Evolutionary conservation across 1,140 invertebrate genomes (phyloP), one percentile per base, ranked within the genome.

Genomic region (Tetragnatha versicolor): DNA sequence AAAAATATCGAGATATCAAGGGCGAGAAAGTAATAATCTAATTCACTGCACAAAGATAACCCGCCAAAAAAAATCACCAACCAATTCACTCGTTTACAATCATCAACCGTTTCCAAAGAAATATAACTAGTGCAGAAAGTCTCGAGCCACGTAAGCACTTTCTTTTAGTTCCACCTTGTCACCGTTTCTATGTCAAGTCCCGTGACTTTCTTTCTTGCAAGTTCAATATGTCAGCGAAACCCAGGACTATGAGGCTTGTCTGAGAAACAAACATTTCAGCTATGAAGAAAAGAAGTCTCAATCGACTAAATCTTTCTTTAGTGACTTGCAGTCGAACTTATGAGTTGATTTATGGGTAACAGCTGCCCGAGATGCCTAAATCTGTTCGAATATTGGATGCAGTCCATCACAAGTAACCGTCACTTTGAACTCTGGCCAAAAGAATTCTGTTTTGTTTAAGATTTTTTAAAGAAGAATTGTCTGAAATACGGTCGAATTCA

Each of bases 311-410:
- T 73, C 51, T 45, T 60, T 60, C 51, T 58, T 73, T 60, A 73
- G 69, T 73, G 69, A 60, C 53, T 73, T 29, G 33, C 58, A 73
- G 69, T 73, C 69, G 45, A 73, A 73, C 69, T 73, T 73, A 58
- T 73, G 53, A 73, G 53, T 73, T 73, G 69, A 73, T 73, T 73
- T 73, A 73, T 73, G 69, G 49, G 55, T 47, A 73, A 60, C 69
- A 73, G 69, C 69, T 73, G 69, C 53, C 17, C 25, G 20, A 45
- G 69, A 73, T 73, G 69, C 69, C 49, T 33, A 73, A 73, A 73
- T 73, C 69, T 55, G 51, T 60, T 73, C 69, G 53, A 73, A 73
- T 73, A 73, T 73, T 73, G 69, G 69, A 73, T 42, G 53, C 69
- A 58, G 69, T 73, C 69, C 69, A 73, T 73, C 69, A 73, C 39